Conservation (phyloP, 2,888 invertebrate species). For the Spicauda simplicius region DNA sequence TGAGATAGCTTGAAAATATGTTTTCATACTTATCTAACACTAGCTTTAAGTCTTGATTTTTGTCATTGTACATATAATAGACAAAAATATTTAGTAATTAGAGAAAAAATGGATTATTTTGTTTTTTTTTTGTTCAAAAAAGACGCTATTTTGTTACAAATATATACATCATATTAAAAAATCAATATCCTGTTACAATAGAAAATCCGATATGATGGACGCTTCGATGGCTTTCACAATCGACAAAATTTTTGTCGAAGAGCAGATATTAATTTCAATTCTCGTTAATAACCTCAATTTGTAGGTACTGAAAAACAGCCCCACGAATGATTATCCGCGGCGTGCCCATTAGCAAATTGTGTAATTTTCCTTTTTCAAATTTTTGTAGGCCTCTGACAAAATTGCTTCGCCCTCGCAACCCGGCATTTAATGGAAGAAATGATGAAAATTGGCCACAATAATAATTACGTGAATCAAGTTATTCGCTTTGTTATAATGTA, state of each 20-base stretch:
- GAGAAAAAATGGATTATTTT: no score
- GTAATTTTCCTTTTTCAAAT: slow-evolving; percentile 81
- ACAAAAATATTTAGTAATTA: no score
- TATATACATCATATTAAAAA: no score
- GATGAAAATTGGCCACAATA: slow-evolving; percentile 64
- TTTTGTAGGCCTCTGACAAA: slow-evolving; percentile 72
- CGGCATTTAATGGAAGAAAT: slow-evolving; percentile 69
- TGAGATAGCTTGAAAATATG: background rate
- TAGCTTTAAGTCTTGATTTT: no score
- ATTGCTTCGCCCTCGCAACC: slow-evolving; percentile 75
- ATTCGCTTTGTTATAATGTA: slow-evolving; percentile 27
- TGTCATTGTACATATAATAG: no score
- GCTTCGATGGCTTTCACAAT: background rate
- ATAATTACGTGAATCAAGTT: slow-evolving; percentile 42
- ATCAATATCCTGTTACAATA: no score
- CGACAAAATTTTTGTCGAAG: slow-evolving; percentile 1
- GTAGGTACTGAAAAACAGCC: slow-evolving; percentile 57
- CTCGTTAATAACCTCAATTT: slow-evolving; percentile 62
- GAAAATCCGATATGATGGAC: background rate
- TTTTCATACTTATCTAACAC: background rate
- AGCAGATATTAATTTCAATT: slow-evolving; percentile 52
- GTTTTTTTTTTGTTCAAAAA: no score
- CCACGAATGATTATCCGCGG: slow-evolving; percentile 72
- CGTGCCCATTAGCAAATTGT: slow-evolving; percentile 79
- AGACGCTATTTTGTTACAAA: no score